These are phyloP conservation scores for Chrysomela aeneicollis DNA, from an alignment of 2,888 invertebrate genomes.

Conservation along the genomic window DNA sequence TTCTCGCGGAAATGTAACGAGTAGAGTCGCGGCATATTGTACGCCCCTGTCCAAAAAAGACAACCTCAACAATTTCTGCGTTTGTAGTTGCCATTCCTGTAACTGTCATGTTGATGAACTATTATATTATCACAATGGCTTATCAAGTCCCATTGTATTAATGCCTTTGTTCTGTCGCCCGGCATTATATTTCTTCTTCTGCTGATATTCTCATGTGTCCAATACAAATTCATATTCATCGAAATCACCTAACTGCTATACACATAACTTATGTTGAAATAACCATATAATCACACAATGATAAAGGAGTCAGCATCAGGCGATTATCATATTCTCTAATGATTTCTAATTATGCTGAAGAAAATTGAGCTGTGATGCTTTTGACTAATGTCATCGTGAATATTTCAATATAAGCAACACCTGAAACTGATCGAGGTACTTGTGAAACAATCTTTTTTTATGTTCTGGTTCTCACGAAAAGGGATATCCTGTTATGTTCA, in stretches of 20 bases:
- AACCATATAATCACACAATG: too few species aligned
- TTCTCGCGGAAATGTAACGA: slow-evolving; percentile 5
- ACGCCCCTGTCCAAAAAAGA: slow-evolving; percentile 27
- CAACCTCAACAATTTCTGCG: slow-evolving; percentile 9
- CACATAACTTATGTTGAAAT: neutral
- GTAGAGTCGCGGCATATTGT: neutral
- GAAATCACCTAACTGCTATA: neutral
- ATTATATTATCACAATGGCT: slow-evolving; percentile 59
- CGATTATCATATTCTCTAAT: too few species aligned
- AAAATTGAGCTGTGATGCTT: too few species aligned
- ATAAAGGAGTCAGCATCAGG: too few species aligned
- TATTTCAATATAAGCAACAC: too few species aligned
- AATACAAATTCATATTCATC: slow-evolving; percentile 26
- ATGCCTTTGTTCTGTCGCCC: slow-evolving; percentile 32
- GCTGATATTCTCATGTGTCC: slow-evolving; percentile 23
- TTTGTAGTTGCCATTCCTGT: slow-evolving; percentile 43
- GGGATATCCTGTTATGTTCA: too few species aligned
- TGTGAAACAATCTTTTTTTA: too few species aligned
- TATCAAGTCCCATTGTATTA: slow-evolving; percentile 58
- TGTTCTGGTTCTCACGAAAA: too few species aligned
- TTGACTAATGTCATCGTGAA: too few species aligned
- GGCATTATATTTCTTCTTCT: slow-evolving; percentile 30
- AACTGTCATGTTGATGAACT: slow-evolving; percentile 59
- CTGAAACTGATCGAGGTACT: too few species aligned
- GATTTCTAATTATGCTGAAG: too few species aligned